Base-by-base conservation (phyloP, 2,888 invertebrate genomes). In the Nomada hirtipes region DNA sequence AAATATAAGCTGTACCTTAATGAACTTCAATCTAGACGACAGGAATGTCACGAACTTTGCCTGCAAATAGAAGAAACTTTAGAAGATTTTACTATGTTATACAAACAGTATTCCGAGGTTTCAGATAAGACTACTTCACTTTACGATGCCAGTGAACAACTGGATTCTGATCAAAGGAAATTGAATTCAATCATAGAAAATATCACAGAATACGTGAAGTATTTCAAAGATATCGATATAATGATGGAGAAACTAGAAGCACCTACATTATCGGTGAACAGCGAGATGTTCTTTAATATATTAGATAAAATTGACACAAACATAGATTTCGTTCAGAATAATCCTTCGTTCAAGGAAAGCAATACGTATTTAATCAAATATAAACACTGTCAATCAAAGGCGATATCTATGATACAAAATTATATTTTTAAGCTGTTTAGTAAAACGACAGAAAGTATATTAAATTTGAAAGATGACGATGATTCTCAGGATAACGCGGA, bases 81-180 rank as follows among this genome's bases (percentile, higher is more conserved):
- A 91, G 95, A 95, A 29, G 96, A 97, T 85, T 95, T 99, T 63
- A 95, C 96, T 59, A 95, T 96, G 57, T 94, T 99, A 0, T 96
- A 96, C 59, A 95, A 96, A 71, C 97, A 98, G 90, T 98, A 98
- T 92, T 96, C 97, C 71, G 96, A 97, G 91, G 98, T 99, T 0
- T 97, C 98, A 0, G 96, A 97, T 79, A 99, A 98, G 94, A 99
- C 99, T 0, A 98, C 97, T 92, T 97, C 98, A 0, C 94, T 99
- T 4, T 98, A 99, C 92, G 96, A 96, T 79, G 97, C 98, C 85
- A 99, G 99, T 93, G 98, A 99, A 91, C 97, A 98, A 91, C 94
- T 99, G 10, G 95, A 98, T 82, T 97, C 97, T 2, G 98, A 99
- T 92, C 98, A 98, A 94, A 96, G 96, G 69, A 96, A 97, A 88